Conservation (phyloP, 2,113 vertebrate species). For the Scolopax mira region DNA sequence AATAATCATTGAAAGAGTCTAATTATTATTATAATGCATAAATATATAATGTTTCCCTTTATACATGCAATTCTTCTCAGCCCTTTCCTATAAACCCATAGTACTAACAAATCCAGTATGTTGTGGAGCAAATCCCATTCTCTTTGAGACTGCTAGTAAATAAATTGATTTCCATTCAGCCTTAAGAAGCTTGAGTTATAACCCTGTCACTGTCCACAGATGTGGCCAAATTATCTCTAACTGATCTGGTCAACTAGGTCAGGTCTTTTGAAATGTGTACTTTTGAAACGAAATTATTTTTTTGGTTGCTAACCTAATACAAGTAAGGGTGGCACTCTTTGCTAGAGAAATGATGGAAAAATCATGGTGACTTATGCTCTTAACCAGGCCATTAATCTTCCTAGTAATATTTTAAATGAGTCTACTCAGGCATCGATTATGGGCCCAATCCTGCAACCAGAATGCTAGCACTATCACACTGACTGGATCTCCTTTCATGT, state of each 20-base stretch:
- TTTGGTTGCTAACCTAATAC: background rate
- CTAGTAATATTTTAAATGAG: background rate
- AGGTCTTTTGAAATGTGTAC: background rate
- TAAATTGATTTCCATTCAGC: background rate
- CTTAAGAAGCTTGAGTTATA: background rate
- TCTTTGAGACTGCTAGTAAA: background rate
- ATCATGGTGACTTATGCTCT: background rate
- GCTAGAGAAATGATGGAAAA: background rate
- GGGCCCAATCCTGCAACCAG: background rate
- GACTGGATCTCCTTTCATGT: background rate
- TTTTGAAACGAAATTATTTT: background rate
- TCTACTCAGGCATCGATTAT: background rate
- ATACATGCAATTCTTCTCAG: background rate
- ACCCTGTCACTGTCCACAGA: background rate
- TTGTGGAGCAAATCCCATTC: background rate
- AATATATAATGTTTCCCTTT: background rate
- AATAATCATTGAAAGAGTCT: background rate
- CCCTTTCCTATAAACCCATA: background rate
- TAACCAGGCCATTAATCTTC: background rate
- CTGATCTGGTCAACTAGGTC: background rate
- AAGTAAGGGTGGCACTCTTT: background rate
- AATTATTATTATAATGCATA: background rate
- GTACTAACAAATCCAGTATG: background rate
- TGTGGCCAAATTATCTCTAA: background rate
- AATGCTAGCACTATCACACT: background rate